Evolutionary conservation across 2,888 invertebrate genomes (phyloP), one percentile per base, ranked within the genome.

Genomic region (Spialia ferax): DNA sequence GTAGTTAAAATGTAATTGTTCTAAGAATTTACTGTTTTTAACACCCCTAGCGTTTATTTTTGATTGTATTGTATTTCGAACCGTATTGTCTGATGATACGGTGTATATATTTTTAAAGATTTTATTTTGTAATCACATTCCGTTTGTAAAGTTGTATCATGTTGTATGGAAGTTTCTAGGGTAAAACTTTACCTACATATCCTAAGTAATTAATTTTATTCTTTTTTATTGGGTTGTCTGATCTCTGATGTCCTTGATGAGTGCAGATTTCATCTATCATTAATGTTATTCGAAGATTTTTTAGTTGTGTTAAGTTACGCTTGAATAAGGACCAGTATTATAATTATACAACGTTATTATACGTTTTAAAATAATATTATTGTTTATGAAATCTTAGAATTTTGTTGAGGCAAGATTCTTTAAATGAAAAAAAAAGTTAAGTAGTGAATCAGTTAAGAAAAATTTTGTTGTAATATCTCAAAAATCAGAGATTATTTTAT

Each of bases 121-220:
- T 78, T 66, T 65, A 42, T 74, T 71, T 73, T 74, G 61, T 72
- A 70, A 77, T 77, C 74, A 87, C 87, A 87, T 87, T 87, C 86
- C 86, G 83, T 82, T 81, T 78, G 70, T 81, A 80, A 77, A 76
- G 74, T 71, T 63, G 38, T 56, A 56, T 57, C 56, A 22, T 35
- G 29, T 64, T 42, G 4, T 55, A 63, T 22, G 56, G n/a, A 42
- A 42, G 20, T 20, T n/a, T 45, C 26, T 18, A 45, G 32, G 45
- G 48, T 63, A 23, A 10, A 48, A 15, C 11, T 26, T 18, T 63
- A 52, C 55, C 29, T 18, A n/a, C n/a, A n/a, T 55, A 20, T 29
- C 20, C 13, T 45, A 55, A 45, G 32, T 32, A 29, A 20, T 45
- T 2, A 42, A 15, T 13, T 20, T 55, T 63, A 26, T 63, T 42